Conservation (phyloP, 35 echinoderm and acorn worm genomes). For the Apostichopus californicus region DNA sequence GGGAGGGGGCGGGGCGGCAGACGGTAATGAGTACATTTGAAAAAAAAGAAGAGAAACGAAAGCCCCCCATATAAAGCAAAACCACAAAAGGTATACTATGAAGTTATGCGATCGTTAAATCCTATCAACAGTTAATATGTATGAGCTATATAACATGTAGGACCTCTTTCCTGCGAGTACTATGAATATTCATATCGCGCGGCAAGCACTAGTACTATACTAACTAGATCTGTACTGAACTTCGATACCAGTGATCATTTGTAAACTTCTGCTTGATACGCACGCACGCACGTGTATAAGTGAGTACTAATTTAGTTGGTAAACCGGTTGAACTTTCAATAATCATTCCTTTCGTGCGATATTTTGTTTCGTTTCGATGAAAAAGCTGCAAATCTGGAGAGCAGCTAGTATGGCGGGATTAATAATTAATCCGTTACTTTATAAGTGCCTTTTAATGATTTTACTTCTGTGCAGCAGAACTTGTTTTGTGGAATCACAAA, state of each 20-base stretch:
- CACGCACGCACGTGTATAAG: neutral
- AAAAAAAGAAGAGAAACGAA: too few species aligned
- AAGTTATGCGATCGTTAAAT: too few species aligned
- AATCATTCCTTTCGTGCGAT: neutral
- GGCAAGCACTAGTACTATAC: too few species aligned
- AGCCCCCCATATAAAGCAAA: too few species aligned
- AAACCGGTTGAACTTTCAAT: conserved; percentile 9
- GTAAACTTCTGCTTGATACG: neutral
- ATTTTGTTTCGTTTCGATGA: conserved; percentile 13
- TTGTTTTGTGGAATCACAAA: conserved; percentile 38
- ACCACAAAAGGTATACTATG: too few species aligned
- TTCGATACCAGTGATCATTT: neutral
- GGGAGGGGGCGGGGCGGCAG: too few species aligned
- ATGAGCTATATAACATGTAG: too few species aligned
- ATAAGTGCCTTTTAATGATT: conserved; percentile 40
- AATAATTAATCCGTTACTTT: conserved; percentile 17
- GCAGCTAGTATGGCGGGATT: conserved; percentile 48
- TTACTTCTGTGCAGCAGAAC: conserved; percentile 34
- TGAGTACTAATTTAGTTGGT: neutral
- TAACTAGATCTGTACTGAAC: too few species aligned
- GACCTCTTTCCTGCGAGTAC: too few species aligned
- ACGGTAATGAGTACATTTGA: neutral
- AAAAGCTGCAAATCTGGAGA: neutral
- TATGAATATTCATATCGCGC: too few species aligned
- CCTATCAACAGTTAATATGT: too few species aligned